phyloP scores from a whole-genome alignment of 2,888 invertebrate species.

The Helicoverpa assulta region DNA sequence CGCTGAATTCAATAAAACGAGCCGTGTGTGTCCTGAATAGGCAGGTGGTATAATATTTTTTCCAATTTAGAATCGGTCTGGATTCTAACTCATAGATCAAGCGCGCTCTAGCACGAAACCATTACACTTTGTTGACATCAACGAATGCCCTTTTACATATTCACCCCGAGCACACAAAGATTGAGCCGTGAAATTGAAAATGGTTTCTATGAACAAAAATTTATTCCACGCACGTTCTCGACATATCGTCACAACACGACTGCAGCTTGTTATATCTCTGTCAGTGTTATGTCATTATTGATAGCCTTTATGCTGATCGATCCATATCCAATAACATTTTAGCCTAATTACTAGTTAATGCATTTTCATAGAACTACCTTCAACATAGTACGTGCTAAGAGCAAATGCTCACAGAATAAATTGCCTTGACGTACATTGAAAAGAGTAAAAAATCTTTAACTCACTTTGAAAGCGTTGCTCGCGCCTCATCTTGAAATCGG shows the following conservation, averaged over 20 bases:
- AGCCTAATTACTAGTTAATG: conserved; percentile 39
- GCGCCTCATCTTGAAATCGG: conserved; percentile 52
- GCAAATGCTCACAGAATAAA: conserved; percentile 64
- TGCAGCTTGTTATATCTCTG: conserved; percentile 57
- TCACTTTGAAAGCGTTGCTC: conserved; percentile 56
- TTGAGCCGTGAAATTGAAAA: conserved; percentile 90
- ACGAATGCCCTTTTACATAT: conserved; percentile 89
- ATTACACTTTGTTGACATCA: conserved; percentile 89
- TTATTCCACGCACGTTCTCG: conserved; percentile 84
- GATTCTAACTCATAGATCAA: conserved; percentile 84
- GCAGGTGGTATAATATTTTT: conserved; percentile 72
- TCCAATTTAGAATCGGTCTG: conserved; percentile 78
- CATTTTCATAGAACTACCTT: conserved; percentile 56
- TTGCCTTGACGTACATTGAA: conserved; percentile 62
- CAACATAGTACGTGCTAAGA: conserved; percentile 43
- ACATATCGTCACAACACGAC: conserved; percentile 82
- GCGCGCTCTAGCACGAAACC: conserved; percentile 86
- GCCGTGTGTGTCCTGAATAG: conserved; percentile 55
- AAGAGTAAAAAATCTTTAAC: conserved; percentile 62
- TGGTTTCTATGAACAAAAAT: conserved; percentile 89
- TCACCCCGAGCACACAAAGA: conserved; percentile 89
- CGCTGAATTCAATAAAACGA: conserved; percentile 60
- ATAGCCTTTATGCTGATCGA: conserved; percentile 34
- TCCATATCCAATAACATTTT: conserved; percentile 28
- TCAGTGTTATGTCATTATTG: conserved; percentile 51